Conservation (phyloP, 2,888 invertebrate species). For the Metellina segmentata region DNA sequence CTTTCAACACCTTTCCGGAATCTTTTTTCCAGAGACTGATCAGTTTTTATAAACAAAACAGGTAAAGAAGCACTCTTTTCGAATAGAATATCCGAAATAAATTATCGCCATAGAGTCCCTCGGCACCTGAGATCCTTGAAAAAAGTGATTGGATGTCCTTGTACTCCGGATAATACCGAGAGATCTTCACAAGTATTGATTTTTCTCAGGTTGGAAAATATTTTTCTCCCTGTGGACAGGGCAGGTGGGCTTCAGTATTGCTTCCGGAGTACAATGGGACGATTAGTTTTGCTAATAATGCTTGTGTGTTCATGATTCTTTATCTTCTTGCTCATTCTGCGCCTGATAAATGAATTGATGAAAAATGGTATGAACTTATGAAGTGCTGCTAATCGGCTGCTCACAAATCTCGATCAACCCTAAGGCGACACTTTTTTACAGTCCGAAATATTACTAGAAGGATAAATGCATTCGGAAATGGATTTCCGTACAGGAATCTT, state of each 20-base stretch:
- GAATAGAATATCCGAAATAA: constrained; percentile 18
- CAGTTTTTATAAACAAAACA: neutral
- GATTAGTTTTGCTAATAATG: constrained; percentile 49
- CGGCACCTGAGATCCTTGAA: constrained; percentile 9
- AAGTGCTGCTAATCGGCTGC: neutral
- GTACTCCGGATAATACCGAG: constrained; percentile 19
- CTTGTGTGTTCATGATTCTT: constrained; percentile 41
- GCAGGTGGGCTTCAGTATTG: constrained; percentile 31
- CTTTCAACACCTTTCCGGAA: neutral
- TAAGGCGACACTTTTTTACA: neutral
- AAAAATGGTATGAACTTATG: neutral
- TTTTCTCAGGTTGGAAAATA: constrained; percentile 38
- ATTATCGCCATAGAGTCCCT: constrained; percentile 7
- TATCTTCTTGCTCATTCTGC: constrained; percentile 22
- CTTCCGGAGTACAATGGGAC: constrained; percentile 24
- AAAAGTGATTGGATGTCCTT: constrained; percentile 50
- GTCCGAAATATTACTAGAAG: neutral
- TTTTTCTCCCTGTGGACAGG: constrained; percentile 38
- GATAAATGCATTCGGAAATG: neutral
- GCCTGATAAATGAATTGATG: neutral
- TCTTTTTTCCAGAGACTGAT: neutral
- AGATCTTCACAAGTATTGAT: constrained; percentile 28
- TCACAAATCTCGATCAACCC: neutral
- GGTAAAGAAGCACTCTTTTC: neutral
- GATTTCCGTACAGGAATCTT: no score